Evolutionary conservation across 1,140 invertebrate species (phyloP), one percentile per base, ranked within the genome.

Genomic region (Drosophila lini): DNA sequence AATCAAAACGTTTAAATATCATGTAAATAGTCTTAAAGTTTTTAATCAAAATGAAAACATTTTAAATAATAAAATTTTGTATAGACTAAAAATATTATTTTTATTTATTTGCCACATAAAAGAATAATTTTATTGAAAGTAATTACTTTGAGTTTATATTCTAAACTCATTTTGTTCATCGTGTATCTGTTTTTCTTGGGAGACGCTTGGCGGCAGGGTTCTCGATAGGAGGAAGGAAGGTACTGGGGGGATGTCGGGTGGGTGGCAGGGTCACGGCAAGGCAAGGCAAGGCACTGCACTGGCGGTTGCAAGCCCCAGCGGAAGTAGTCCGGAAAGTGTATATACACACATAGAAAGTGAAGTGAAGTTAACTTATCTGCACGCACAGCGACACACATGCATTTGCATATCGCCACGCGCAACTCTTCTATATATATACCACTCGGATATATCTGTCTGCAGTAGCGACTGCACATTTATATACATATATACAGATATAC

Each of bases 311-410:
- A 78, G 57, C 74, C 75, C 74, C 64, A 78, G 53, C 75, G 75
- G 75, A 78, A 78, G 75, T 78, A 71, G 75, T 78, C 74, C 75
- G 75, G 75, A 78, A 78, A 78, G 56, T 63, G 53, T 71, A 71
- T 36, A 74, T 45, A 67, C 44, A 67, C 65, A 69, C 47, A 69
- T 77, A 77, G 75, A 78, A 78, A 78, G 75, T 78, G 75, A 78
- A 78, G 74, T 71, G 76, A 78, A 68, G 74, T 77, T 77, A 67
- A 77, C 50, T 71, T 73, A 48, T 71, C 69, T 59, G 57, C 56
- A 61, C 31, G 53, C 65, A 40, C 42, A 55, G 52, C 52, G 52
- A 41, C 53, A 71, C 57, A 36, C 67, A 59, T 22, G 38, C 69
- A 71, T 73, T 73, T 73, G 36, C 69, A 73, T 73, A 57, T 71